Evolutionary conservation across 2,888 invertebrate species (phyloP).

Genomic region (Icerya purchasi): DNA sequence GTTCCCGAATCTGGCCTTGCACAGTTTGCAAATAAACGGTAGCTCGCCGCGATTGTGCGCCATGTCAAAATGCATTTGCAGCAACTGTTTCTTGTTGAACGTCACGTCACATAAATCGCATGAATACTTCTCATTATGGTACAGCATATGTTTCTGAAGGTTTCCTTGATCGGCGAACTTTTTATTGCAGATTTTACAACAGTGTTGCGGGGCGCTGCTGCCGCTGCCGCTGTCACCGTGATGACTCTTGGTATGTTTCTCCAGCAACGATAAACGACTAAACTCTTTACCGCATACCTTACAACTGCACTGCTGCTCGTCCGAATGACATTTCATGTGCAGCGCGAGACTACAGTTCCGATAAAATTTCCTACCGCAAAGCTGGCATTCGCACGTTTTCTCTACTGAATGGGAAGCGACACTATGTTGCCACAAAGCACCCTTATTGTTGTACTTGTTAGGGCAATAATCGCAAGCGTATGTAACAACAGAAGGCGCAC

Average conservation of each 20-base stretch:
- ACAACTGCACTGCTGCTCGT: constrained; percentile 18
- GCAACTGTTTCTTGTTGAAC: constrained; percentile 15
- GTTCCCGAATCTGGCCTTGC: constrained; percentile 14
- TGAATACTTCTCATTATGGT: constrained; percentile 15
- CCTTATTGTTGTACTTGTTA: constrained; percentile 18
- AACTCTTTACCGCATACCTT: constrained; percentile 18
- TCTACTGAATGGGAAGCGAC: constrained; percentile 18
- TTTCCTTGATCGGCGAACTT: constrained; percentile 15
- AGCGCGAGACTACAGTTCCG: constrained; percentile 18
- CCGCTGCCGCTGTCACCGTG: constrained; percentile 5
- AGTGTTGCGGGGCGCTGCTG: constrained; percentile 11
- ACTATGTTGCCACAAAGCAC: constrained; percentile 19
- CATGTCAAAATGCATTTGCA: constrained; percentile 14
- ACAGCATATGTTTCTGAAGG: constrained; percentile 14
- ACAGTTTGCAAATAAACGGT: constrained; percentile 10
- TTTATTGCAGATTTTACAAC: constrained; percentile 16
- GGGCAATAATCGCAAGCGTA: constrained; percentile 18
- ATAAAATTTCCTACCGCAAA: constrained; percentile 19
- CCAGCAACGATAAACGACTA: constrained; percentile 16
- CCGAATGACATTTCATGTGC: constrained; percentile 19
- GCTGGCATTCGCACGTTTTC: constrained; percentile 19
- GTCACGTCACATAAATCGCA: constrained; percentile 15
- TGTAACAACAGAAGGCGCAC: constrained; percentile 4
- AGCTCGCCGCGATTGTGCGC: constrained; percentile 13
- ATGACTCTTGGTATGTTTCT: constrained; percentile 17